phyloP scores from a whole-genome alignment of 2,113 vertebrate genomes.

The Semnornis frantzii region DNA sequence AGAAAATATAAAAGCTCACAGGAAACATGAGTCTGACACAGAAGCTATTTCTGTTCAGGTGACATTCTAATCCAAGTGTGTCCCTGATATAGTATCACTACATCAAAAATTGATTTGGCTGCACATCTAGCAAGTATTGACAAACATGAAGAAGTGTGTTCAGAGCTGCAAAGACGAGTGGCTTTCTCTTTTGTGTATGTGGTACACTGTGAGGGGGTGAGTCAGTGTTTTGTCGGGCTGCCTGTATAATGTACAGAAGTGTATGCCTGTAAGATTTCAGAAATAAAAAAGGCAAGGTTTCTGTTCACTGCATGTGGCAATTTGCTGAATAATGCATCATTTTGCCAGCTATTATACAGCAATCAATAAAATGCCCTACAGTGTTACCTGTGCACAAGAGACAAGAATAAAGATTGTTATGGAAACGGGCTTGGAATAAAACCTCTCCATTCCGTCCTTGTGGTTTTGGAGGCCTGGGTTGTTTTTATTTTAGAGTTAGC shows the following conservation, averaged over 20 bases:
- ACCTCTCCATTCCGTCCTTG: neutral
- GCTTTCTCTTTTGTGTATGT: neutral
- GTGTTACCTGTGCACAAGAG: constrained; percentile 6
- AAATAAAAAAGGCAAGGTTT: neutral
- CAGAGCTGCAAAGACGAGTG: neutral
- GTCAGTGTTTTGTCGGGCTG: neutral
- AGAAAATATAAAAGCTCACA: neutral
- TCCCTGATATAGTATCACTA: neutral
- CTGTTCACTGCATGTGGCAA: constrained; percentile 25
- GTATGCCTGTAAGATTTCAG: neutral
- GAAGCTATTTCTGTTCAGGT: constrained; percentile 13
- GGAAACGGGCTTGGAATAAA: constrained; percentile 46
- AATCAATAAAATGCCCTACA: constrained; percentile 22
- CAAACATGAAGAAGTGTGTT: neutral
- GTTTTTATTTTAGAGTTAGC: constrained; percentile 5
- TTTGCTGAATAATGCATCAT: constrained; percentile 64
- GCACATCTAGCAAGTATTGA: neutral
- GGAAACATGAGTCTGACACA: constrained; percentile 3
- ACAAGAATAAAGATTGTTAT: constrained; percentile 20
- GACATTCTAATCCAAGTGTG: neutral
- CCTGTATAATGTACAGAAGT: neutral
- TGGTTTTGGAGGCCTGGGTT: neutral
- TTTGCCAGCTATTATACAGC: constrained; percentile 45
- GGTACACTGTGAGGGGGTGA: neutral
- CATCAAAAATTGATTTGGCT: neutral